Base-by-base conservation (phyloP, 2,113 vertebrate species). In the Phaethon lepturus region DNA sequence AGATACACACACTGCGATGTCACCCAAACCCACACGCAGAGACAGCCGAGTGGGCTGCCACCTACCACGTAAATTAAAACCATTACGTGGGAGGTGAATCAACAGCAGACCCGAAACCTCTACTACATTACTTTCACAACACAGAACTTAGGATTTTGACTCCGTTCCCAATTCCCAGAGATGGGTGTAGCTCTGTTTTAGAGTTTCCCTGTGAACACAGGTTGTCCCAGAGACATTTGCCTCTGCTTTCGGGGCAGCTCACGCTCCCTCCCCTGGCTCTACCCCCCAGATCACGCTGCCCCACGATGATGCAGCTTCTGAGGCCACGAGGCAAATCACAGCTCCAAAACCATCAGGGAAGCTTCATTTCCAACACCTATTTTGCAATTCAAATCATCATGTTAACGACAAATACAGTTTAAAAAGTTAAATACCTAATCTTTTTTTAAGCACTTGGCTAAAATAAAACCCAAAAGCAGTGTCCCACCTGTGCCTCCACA, bases 121-220 rank as follows among this genome's bases (percentile, higher is more conserved):
- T 12, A 29, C 3, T 0, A 20, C 42, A 11, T 22, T 3, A 10
- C 49, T 74, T 50, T 35, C 44, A 38, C 45, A 63, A 24, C 12
- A 1, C 0, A 38, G 38, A 68, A 14, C 33, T 52, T 0, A 2
- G 0, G 44, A 53, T 24, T 17, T 13, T 3, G 16, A 53, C 29
- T 29, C 49, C 69, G 35, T 5, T 88, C 28, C 35, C 23, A 9
- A 1, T 19, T 79, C 72, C 66, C 68, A 81, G 74, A 9, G 45
- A 29, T 3, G 29, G 68, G 68, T 9, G 49, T 8, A 80, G 49
- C 73, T 72, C 63, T 11, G 25, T 4, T 24, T 5, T 28, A 16
- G 24, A 22, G 13, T 2, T 10, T n/a, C 60, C 67, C 55, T 15
- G n/a, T 6, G n/a, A 23, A n/a, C 13, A 33, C 9, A 3, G 29